phyloP scores from a whole-genome alignment of 2,888 invertebrate species.

The Lasioglossum lativentre region DNA sequence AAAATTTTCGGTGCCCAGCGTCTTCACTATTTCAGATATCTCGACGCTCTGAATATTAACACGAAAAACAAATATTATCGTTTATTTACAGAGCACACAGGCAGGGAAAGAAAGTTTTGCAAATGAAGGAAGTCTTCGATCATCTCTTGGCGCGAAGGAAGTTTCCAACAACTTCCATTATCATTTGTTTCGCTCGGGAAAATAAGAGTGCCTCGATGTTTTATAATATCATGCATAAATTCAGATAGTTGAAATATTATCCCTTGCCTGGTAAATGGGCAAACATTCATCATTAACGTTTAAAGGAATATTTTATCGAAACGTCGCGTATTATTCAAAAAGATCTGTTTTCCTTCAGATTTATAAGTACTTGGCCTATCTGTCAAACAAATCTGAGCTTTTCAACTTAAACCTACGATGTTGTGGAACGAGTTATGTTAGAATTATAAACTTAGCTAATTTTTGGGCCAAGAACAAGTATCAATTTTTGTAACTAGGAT shows the following conservation, averaged over 20 bases:
- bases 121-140: conserved; percentile 4
- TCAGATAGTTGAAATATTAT: background rate
- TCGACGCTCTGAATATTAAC: background rate
- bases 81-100: background rate
- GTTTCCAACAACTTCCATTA: conserved; percentile 4
- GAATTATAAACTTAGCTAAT: background rate
- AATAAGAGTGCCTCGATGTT: background rate
- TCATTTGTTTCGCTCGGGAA: background rate
- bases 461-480: background rate
- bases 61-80: background rate
- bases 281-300: background rate
- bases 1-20: background rate
- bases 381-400: too few species aligned
- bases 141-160: background rate
- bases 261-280: background rate
- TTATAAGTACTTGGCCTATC: too few species aligned
- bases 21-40: background rate
- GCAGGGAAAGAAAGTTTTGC: background rate
- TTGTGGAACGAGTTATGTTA: too few species aligned
- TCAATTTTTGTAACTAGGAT: background rate
- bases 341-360: background rate
- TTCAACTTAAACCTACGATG: too few species aligned
- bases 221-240: background rate
- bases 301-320: background rate
- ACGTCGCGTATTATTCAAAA: background rate